These are phyloP conservation scores for Trissolcus brochymenae DNA, from an alignment of 2,888 invertebrate species.

Conservation along the genomic window DNA sequence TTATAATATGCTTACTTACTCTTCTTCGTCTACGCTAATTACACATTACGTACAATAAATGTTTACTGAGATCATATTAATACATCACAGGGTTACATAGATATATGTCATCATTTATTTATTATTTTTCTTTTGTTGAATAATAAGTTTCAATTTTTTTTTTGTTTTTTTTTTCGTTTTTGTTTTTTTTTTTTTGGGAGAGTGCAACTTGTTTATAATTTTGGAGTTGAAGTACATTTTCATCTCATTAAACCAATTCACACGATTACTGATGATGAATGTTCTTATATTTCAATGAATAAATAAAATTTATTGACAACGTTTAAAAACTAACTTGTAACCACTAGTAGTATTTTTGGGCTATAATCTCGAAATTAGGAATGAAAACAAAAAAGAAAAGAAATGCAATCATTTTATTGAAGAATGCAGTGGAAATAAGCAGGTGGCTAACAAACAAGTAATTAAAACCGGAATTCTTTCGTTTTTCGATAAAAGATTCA, in stretches of 20 bases:
- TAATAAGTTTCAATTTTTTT: conserved; percentile 27
- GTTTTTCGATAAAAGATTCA: conserved; percentile 22
- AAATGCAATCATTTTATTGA: neutral
- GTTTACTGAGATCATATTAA: conserved; percentile 77
- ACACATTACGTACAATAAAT: conserved; percentile 73
- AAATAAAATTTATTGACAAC: neutral
- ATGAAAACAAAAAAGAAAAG: conserved; percentile 1
- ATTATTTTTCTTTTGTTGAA: conserved; percentile 32
- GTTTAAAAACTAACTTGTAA: conserved; percentile 71
- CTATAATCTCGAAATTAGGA: conserved; percentile 70
- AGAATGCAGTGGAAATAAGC: conserved; percentile 45
- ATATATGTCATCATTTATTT: conserved; percentile 67
- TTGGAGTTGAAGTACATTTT: neutral
- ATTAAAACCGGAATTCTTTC: conserved; percentile 21
- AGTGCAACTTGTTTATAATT: conserved; percentile 22
- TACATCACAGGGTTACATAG: conserved; percentile 77
- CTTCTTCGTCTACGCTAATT: conserved; percentile 66
- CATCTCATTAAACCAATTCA: no score
- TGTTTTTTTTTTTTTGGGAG: conserved; percentile 21
- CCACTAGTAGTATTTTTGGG: conserved; percentile 75
- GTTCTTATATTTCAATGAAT: no score
- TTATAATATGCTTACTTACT: conserved; percentile 57
- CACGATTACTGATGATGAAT: no score
- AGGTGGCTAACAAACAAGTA: conserved; percentile 38
- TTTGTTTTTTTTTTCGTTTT: neutral